A percentile compares a stretch with the other conserved stretches of the same genome.
These are phyloP conservation scores for Himantopus leucocephalus DNA, from an alignment of 2,113 vertebrate genomes.

Conservation along the genomic window DNA sequence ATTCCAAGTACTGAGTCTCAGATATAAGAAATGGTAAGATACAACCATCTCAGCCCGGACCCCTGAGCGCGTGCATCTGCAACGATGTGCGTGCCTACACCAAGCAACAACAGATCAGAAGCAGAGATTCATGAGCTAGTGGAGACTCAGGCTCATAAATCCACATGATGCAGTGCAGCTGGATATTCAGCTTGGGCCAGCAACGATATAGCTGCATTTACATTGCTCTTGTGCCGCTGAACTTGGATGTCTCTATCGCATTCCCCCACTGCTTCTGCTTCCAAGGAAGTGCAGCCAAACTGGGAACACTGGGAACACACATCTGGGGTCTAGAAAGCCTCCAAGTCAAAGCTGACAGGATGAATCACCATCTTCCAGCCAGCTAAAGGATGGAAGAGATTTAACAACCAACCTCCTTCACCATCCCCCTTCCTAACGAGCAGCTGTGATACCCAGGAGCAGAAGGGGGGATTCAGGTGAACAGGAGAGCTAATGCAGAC, in stretches of 20 bases:
- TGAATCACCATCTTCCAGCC: neutral
- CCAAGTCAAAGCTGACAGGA: neutral
- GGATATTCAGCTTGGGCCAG: conserved; percentile 17
- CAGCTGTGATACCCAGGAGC: neutral
- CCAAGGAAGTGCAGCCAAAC: conserved; percentile 3
- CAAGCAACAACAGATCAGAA: conserved; percentile 10
- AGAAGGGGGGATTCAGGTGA: neutral
- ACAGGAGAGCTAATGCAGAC: neutral
- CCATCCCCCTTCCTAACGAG: neutral
- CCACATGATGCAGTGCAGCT: conserved; percentile 39
- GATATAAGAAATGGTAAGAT: neutral
- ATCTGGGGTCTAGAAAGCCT: conserved; percentile 36
- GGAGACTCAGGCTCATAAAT: conserved; percentile 26
- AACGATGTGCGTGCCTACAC: neutral
- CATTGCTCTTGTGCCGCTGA: neutral
- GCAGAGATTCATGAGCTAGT: conserved; percentile 12
- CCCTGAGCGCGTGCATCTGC: neutral
- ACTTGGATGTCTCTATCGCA: neutral
- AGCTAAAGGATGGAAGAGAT: neutral
- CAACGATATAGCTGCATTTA: neutral
- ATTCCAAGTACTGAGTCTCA: neutral
- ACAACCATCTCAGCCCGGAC: neutral
- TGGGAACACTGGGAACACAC: neutral
- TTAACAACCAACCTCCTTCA: neutral
- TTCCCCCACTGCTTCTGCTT: conserved; percentile 15